A percentile compares a stretch with the other conserved stretches of the same genome.
phyloP scores from a whole-genome alignment of 2,888 invertebrate genomes.

The Eurois occulta region DNA sequence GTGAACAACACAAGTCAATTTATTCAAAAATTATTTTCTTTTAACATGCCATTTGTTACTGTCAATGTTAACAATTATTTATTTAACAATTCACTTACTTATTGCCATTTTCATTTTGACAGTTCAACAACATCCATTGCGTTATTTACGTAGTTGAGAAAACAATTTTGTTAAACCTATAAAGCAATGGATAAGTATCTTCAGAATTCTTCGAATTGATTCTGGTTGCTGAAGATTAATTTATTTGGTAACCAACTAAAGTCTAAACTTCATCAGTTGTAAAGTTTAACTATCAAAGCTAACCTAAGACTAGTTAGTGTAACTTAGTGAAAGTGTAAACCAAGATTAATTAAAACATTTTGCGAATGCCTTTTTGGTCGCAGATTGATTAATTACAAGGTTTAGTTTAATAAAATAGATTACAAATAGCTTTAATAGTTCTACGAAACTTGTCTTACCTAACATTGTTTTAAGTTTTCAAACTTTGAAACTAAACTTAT shows the following conservation, averaged over 20 bases:
- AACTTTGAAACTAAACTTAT: no score
- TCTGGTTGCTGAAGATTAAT: neutral
- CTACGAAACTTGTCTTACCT: neutral
- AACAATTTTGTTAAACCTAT: neutral
- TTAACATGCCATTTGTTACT: neutral
- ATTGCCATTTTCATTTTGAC: neutral
- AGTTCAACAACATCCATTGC: neutral
- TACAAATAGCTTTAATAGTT: neutral
- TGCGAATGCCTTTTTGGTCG: neutral
- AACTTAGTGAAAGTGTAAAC: neutral
- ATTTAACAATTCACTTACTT: neutral
- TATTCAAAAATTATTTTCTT: neutral
- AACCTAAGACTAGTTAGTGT: slow-evolving; percentile 1
- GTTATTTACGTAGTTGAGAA: neutral
- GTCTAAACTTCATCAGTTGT: slow-evolving; percentile 3
- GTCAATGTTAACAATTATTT: neutral
- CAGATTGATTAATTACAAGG: slow-evolving; percentile 30
- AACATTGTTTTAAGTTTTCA: no score
- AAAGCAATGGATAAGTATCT: neutral
- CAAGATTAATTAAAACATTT: slow-evolving; percentile 20
- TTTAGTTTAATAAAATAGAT: neutral
- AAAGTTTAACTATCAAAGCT: slow-evolving; percentile 26
- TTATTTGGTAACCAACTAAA: neutral
- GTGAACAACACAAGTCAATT: neutral
- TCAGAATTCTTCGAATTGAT: neutral